Evolutionary conservation across 2,797 vertebrate genomes (phyloP), one percentile per base, ranked within the genome.

Genomic region (Pyrocephalus nanus): DNA sequence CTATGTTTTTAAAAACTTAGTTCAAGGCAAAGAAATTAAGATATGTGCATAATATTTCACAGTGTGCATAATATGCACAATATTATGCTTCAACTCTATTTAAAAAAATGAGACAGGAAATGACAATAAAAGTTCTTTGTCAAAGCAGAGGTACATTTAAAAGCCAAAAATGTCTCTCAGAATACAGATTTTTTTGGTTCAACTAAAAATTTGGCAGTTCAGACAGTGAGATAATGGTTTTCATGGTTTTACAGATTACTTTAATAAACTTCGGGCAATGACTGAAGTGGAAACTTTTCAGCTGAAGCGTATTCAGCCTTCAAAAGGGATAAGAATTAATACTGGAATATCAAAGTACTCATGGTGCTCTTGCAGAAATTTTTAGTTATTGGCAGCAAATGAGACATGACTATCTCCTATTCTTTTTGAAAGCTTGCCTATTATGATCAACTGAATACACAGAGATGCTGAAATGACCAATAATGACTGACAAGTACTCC

Each of bases 301-400:
- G 80, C 86, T 97, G 94, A 86, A 98, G 60, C 32, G 92, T 86
- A 65, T 95, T 97, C 50, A 96, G 48, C 66, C 92, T 96, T 67
- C 62, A 95, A 91, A 43, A 76, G 64, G 89, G 12, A 58, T 17
- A 29, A 10, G 50, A 51, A 18, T 81, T 78, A 74, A 26, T 67
- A 90, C 34, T 88, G 54, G 26, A 80, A 83, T 25, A 34, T 29
- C 23, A 32, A 86, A 75, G 27, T 58, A 48, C 4, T 10, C 18
- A 47, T 57, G 4, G 3, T 69, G 9, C 21, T 61, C 71, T 84
- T 74, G 13, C 45, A 61, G 30, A 72, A 74, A 57, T 62, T 36
- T 30, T 23, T 48, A 47, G 64, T 8, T 50, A 48, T 22, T 60
- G 23, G 3, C 54, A 65, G 45, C 48, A 92, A 58, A 47, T 64